Evolutionary conservation across 2,113 vertebrate species (phyloP), one percentile per base, ranked within the genome.

Genomic region (Pelmatolapia mariae): DNA sequence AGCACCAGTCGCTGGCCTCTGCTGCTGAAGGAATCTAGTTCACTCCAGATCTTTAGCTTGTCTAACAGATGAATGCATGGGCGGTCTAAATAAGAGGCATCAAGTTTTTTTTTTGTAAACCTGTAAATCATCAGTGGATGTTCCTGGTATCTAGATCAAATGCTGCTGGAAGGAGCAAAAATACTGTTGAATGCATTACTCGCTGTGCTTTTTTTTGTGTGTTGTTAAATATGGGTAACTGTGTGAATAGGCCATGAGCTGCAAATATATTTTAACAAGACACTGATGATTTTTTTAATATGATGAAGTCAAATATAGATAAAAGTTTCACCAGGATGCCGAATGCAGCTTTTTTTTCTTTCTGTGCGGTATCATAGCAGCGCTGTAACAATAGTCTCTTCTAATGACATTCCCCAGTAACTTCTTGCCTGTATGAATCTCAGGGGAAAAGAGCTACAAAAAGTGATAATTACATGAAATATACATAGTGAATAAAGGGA

Each of bases 391-490:
- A 96, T 91, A 94, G 91, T 94, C 92, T 98, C 97, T 97, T 98
- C 97, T 98, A 98, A 98, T 99, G 98, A 98, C 97, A 97, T 98
- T 98, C 97, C 98, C 97, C 94, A 98, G 98, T 97, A 97, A 95
- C 94, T 97, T 97, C 97, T 97, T 97, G 96, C 95, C 96, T 96
- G 93, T 81, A 88, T 47, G 18, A 91, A 85, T 97, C 98, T 97
- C 97, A 91, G 57, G 98, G 97, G 98, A 96, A 92, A 95, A 94
- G 93, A 86, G 97, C 97, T 97, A 98, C 98, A 98, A 98, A 98
- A 98, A 98, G 96, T 98, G 98, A 99, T 99, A 98, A 99, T 99
- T 98, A 98, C 98, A 98, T 99, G 98, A 99, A 98, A 98, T 98
- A 98, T 98, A 99, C 98, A 98, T 98, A 97, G 97, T 98, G 97